Conservation (phyloP, 2,113 vertebrate species). For the Eubucco bourcierii region DNA sequence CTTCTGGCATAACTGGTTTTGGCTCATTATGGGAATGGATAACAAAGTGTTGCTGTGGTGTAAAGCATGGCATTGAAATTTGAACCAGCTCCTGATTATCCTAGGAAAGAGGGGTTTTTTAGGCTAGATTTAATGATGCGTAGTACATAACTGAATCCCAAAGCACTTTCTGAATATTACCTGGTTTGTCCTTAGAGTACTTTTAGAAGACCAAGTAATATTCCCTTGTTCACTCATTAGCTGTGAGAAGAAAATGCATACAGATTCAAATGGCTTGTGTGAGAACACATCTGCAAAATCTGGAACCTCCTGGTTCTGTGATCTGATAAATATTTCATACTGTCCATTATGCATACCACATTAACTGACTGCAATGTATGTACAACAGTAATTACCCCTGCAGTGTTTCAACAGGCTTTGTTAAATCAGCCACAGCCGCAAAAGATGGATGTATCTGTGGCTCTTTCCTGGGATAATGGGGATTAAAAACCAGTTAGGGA, state of each 20-base stretch:
- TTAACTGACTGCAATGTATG: neutral
- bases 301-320: neutral
- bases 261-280: constrained; percentile 22
- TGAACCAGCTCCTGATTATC: constrained; percentile 35
- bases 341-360: neutral
- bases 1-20: neutral
- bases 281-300: constrained; percentile 36
- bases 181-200: constrained; percentile 53
- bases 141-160: constrained; percentile 54
- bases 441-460: neutral
- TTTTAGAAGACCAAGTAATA: constrained; percentile 48
- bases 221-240: constrained; percentile 37
- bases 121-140: constrained; percentile 53
- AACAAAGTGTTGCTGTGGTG: constrained; percentile 16
- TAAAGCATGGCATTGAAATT: constrained; percentile 26
- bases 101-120: constrained; percentile 43
- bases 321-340: constrained; percentile 39
- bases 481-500: neutral
- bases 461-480: neutral
- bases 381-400: neutral
- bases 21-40: neutral
- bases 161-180: constrained; percentile 60
- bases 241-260: constrained; percentile 30
- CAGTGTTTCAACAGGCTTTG: neutral
- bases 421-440: neutral